Conservation (phyloP, 2,888 invertebrate species). For the Lithophane leautieri region DNA sequence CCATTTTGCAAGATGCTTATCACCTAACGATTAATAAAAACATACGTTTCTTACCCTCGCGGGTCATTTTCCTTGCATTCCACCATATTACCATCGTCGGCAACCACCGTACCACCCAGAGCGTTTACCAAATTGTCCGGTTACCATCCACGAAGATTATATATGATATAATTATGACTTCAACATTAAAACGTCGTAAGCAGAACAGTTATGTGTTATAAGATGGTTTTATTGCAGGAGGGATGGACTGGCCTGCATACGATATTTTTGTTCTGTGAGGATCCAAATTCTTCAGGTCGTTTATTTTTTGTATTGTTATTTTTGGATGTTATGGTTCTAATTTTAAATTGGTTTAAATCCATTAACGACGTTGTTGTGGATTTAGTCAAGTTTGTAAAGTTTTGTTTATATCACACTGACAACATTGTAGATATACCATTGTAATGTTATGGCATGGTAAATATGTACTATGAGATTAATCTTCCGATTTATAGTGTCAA, state of each 20-base stretch:
- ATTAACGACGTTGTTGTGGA: not conserved
- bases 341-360: slow-evolving; percentile 1
- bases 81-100: not conserved
- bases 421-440: not conserved
- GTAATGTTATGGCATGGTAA: not conserved
- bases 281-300: slow-evolving; percentile 22
- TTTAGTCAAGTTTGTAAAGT: not conserved
- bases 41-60: slow-evolving; percentile 1
- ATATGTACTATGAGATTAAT: not conserved
- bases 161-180: slow-evolving; percentile 65
- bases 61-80: slow-evolving; percentile 38
- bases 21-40: slow-evolving; percentile 27
- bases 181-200: slow-evolving; percentile 53
- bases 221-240: slow-evolving; percentile 42
- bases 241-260: not conserved
- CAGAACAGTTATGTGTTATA: slow-evolving; percentile 34
- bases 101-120: slow-evolving; percentile 64
- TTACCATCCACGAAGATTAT: slow-evolving; percentile 51
- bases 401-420: not conserved
- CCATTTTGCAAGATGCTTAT: slow-evolving; percentile 37
- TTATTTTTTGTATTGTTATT: slow-evolving; percentile 13
- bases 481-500: not conserved
- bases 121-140: slow-evolving; percentile 58
- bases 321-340: slow-evolving; percentile 2
- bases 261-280: not conserved